Evolutionary conservation across 1,140 invertebrate genomes (phyloP), one percentile per base, ranked within the genome.

Genomic region (Cydia pomonella): DNA sequence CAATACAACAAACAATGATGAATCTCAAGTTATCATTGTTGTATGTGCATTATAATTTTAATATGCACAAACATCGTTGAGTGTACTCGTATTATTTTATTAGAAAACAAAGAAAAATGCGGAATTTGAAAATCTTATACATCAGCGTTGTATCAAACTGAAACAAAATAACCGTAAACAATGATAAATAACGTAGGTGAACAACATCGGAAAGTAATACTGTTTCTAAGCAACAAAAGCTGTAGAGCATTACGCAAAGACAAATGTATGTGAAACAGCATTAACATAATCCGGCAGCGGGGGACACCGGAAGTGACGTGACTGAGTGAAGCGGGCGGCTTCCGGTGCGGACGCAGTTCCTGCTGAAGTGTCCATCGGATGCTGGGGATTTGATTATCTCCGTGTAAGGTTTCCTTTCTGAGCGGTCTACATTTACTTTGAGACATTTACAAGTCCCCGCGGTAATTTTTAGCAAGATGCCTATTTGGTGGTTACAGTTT

Each of bases 281-380:
- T 91, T 91, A 91, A 85, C 89, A 91, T 91, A 91, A 91, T 89
- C 87, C 86, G 75, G 80, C 79, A 82, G 81, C 79, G 80, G 82
- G 80, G 80, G 77, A 88, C 85, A 88, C 84, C 85, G 87, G 82
- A 84, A 84, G 83, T 87, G 85, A 88, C 83, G 81, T 86, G 81
- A 86, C 78, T 73, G 74, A 73, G 66, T 62, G 76, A 75, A 33
- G 75, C 75, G 63, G 18, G 69, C 64, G 75, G 73, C 79, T 84
- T 80, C 82, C 82, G 79, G 75, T 79, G 53, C 77, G 76, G 72
- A 47, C 72, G 72, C 72, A 23, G 72, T 23, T 64, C 63, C 63
- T 85, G 83, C 83, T 81, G 80, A 75, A 79, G 78, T 59, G 53
- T 82, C 82, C 82, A 82, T 85, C 80, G 81, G 64, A 80, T 73